Percentiles rank a stretch among this genome's conserved stretches.
phyloP scores from a whole-genome alignment of 1,140 invertebrate species.

The Eriosoma lanigerum region DNA sequence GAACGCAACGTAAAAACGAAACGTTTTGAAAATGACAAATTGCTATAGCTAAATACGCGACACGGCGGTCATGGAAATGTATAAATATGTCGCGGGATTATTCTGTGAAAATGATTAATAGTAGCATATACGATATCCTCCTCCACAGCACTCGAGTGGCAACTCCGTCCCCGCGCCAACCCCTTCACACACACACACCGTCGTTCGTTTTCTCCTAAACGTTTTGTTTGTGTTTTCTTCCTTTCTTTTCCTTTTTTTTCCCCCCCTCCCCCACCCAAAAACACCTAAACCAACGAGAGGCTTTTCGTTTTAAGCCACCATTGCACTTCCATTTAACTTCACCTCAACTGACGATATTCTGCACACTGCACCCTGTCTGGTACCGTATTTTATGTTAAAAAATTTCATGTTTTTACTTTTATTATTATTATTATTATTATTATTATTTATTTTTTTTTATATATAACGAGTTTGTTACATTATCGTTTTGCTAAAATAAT shows the following conservation, averaged over 20 bases:
- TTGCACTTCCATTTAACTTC: neutral
- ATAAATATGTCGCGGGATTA: conserved; percentile 44
- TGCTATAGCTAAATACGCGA: conserved; percentile 33
- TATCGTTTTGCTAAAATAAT: neutral
- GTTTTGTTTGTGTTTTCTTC: conserved; percentile 34
- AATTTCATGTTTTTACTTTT: too few relatives aligned
- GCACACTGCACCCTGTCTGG: neutral
- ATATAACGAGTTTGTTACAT: conserved; percentile 20
- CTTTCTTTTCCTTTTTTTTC: neutral
- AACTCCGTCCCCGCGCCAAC: neutral
- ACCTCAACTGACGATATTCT: neutral
- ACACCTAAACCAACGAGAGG: neutral
- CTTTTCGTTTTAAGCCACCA: conserved; percentile 5
- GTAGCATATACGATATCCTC: conserved; percentile 35
- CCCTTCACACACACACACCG: neutral
- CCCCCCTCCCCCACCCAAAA: neutral
- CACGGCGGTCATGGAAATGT: conserved; percentile 39
- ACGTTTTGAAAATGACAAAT: conserved; percentile 49
- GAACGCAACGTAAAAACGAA: conserved; percentile 29
- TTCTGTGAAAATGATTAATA: conserved; percentile 48
- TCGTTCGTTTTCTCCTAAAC: conserved; percentile 13
- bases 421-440: too few relatives aligned
- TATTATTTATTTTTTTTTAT: neutral
- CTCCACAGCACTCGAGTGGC: conserved; percentile 5
- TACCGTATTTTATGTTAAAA: too few relatives aligned